Evolutionary conservation across 1,140 invertebrate species (phyloP), one percentile per base, ranked within the genome.

Genomic region (Aphelinus atriplicis): DNA sequence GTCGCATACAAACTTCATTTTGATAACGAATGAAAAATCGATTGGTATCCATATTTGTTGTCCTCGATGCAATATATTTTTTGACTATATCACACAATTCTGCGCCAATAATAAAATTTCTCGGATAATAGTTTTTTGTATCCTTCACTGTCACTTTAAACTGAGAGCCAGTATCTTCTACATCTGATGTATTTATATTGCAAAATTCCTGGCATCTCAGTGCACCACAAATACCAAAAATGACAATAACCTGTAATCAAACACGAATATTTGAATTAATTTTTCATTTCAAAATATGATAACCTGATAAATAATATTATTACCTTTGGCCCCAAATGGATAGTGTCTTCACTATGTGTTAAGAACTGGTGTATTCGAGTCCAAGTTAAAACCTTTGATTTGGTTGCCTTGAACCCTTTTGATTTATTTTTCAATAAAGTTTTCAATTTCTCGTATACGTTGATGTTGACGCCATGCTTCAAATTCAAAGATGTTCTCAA

Each of bases 321-420:
- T 77, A 79, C 78, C 69, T 79, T 77, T 2, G 63, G 64, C 7
- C 47, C 62, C n/a, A 77, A 73, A 66, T 73, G 73, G 42, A 63
- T 62, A 3, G 48, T 63, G 57, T 77, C 69, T 1, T 62, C 60
- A 42, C 71, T 70, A 50, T 77, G 51, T 7, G 61, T 60, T 45
- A 79, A 51, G 70, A 77, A 77, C 43, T 61, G 10, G 42, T 66
- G 50, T 7, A 77, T 50, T 9, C 76, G 26, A 5, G 56, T 56
- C 42, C 57, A 3, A n/a, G 55, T 64, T 5, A 79, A 70, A 4
- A 63, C 70, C 57, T 79, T 75, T 26, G 78, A 65, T 65, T 77
- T 77, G 58, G 73, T 79, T 3, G 63, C n/a, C 53, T 74, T 42
- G 53, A 69, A 77, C 9, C 73, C 73, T 64, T 71, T 73, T 2